Evolutionary conservation across 2,888 invertebrate genomes (phyloP), one percentile per base, ranked within the genome.

Genomic region (Agrochola lota): DNA sequence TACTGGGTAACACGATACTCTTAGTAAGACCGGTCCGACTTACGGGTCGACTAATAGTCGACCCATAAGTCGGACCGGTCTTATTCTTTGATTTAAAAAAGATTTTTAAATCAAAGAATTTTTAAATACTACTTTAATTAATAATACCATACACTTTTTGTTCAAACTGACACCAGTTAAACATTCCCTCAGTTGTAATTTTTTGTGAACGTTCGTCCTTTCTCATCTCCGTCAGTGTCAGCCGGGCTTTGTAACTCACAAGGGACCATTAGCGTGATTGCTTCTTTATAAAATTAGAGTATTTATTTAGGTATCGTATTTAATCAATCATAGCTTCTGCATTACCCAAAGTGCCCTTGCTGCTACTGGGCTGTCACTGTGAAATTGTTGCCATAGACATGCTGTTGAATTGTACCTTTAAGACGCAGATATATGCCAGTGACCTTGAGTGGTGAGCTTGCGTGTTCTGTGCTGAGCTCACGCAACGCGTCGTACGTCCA

Each of bases 201-300:
- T 78, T 81, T 78, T 74, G 81, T 35, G 1, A 15, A 9, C 43
- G 3, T 74, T n/a, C 30, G 40, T 59, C 78, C 43, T 23, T 62
- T 26, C 52, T 74, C 75, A 17, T 52, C 52, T 15, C 6, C 11
- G 3, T 63, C n/a, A 6, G 7, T 52, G 78, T 52, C 57, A 74
- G 63, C n/a, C 9, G 30, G 49, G 49, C 49, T 78, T 81, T 26
- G n/a, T 43, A 15, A 26, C 7, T 49, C 63, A 43, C 74, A 26
- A 23, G 81, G 74, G 81, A 26, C 49, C 81, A 78, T 78, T 78
- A 78, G 3, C 5, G 9, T 74, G 81, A 78, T 78, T 64, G 26
- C 40, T 3, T 26, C 57, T 66, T 81, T 59, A 43, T 35, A 12
- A 52, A 64, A 80, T 74, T 59, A 59, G 12, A 30, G 23, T 4